phyloP scores from a whole-genome alignment of 1,140 invertebrate species.

The Panonychus citri region DNA sequence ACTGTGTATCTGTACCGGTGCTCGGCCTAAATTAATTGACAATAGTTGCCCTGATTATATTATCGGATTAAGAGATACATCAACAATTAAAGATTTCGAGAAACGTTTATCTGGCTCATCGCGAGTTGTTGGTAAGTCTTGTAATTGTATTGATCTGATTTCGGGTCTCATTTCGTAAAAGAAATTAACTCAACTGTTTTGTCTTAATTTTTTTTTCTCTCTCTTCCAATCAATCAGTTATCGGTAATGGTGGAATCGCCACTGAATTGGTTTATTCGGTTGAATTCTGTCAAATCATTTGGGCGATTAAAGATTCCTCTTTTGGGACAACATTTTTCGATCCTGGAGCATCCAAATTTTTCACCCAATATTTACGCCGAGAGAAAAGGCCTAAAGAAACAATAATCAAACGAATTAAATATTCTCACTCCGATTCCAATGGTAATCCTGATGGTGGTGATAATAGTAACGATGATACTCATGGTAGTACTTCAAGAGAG shows the following conservation, averaged over 20 bases:
- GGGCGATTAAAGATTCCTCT: constrained; percentile 78
- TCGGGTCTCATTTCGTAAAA: too few species aligned
- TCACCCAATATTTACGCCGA: constrained; percentile 30
- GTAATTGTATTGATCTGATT: too few species aligned
- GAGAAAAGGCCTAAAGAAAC: background rate
- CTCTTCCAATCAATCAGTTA: constrained; percentile 29
- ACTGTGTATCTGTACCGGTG: constrained; percentile 74
- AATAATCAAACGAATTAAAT: constrained; percentile 24
- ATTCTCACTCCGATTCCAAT: constrained; percentile 16
- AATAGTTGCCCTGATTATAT: constrained; percentile 33
- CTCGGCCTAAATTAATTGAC: constrained; percentile 31
- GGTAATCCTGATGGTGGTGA: too few species aligned
- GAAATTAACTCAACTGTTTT: background rate
- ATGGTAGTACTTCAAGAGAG: too few species aligned
- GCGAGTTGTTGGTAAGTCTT: constrained; percentile 28
- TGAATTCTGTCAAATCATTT: constrained; percentile 55
- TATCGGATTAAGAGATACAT: constrained; percentile 78
- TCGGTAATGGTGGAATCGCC: constrained; percentile 94
- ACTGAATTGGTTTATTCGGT: constrained; percentile 81
- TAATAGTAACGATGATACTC: too few species aligned
- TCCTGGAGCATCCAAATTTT: constrained; percentile 82
- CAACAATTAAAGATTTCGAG: constrained; percentile 59
- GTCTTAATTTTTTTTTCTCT: background rate
- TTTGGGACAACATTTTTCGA: constrained; percentile 84
- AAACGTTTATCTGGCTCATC: constrained; percentile 37